Base-by-base conservation (phyloP, 2,888 invertebrate genomes). In the Erebia palarica region DNA sequence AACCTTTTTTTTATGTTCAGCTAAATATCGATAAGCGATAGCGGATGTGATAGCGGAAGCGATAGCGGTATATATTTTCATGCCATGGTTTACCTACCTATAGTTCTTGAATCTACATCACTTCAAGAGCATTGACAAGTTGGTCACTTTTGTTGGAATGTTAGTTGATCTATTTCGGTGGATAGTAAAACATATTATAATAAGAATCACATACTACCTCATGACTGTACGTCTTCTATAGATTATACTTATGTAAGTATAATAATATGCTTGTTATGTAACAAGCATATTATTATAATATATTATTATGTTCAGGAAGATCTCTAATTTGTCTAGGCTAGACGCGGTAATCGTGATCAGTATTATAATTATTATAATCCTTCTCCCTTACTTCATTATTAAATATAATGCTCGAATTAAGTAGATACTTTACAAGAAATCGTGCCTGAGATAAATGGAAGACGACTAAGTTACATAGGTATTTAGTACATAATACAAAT, bases 261-360 rank as follows among this genome's bases (percentile, higher is more conserved):
- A 27, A 3, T 27, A 27, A 27, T 3, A 27, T 2, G 27, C 27
- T 3, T 4, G n/a, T n/a, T n/a, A n/a, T n/a, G n/a, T n/a, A 21
- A 3, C 36, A 36, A 36, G 5, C 36, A 36, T 36, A 36, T 36
- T 36, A 36, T 10, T 13, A n/a, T 57, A 21, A 18, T 18, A 57
- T 14, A n/a, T 8, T 14, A 27, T 27, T 51, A 14, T 51, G 9
- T 51, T 27, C 14, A n/a, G 64, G 51, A 64, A 51, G 64, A 53
- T 64, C 27, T 27, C 51, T 27, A 10, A 64, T 36, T 49, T 51
- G 64, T 64, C 36, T 64, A 64, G 64, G 53, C 64, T 49, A 55
- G 18, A 55, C 9, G 3, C n/a, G 10, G 14, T 9, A 36, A 64
- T 64, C 64, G 64, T 64, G 64, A 49, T n/a, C n/a, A 64, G 51